Conservation (phyloP, 2,888 invertebrate species). For the Tetropium fuscum region DNA sequence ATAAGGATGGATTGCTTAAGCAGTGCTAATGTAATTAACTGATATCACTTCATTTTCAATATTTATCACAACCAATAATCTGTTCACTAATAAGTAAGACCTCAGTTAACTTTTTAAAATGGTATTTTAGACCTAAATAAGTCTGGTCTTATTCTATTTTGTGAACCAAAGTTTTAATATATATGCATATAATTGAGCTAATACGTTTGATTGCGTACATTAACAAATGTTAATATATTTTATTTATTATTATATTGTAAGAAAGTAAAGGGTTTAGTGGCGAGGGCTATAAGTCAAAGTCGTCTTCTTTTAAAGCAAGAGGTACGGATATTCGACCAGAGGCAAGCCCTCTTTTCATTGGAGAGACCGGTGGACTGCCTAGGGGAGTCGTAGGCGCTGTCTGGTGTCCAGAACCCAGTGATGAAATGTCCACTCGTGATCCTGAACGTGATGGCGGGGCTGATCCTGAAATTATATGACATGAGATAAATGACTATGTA, state of each 20-base stretch:
- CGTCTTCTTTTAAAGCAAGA: slow-evolving; percentile 57
- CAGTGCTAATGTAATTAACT: slow-evolving; percentile 20
- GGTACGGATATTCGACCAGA: slow-evolving; percentile 51
- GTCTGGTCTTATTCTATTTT: slow-evolving; percentile 10
- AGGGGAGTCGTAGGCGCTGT: slow-evolving; percentile 83
- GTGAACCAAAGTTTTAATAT: slow-evolving; percentile 9
- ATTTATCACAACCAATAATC: slow-evolving; percentile 27
- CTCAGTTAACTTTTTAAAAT: not conserved
- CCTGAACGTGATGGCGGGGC: slow-evolving; percentile 80
- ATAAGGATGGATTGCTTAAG: slow-evolving; percentile 27
- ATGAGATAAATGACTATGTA: too few relatives aligned
- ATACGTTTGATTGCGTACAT: slow-evolving; percentile 7
- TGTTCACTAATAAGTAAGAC: slow-evolving; percentile 7
- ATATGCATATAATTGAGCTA: slow-evolving; percentile 18
- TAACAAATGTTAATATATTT: slow-evolving; percentile 1
- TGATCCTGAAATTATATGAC: slow-evolving; percentile 71
- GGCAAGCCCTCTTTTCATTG: slow-evolving; percentile 66
- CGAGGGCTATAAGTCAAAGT: slow-evolving; percentile 53
- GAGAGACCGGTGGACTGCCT: slow-evolving; percentile 81
- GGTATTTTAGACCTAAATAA: not conserved
- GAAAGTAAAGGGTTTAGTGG: slow-evolving; percentile 8
- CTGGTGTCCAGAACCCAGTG: slow-evolving; percentile 73
- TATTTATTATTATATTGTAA: not conserved
- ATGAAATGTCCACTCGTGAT: slow-evolving; percentile 77
- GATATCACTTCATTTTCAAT: slow-evolving; percentile 23